A percentile compares a stretch with the other conserved stretches of the same genome.
These are phyloP conservation scores for Chitala chitala DNA, from an alignment of 2,113 vertebrate genomes.

Conservation along the genomic window DNA sequence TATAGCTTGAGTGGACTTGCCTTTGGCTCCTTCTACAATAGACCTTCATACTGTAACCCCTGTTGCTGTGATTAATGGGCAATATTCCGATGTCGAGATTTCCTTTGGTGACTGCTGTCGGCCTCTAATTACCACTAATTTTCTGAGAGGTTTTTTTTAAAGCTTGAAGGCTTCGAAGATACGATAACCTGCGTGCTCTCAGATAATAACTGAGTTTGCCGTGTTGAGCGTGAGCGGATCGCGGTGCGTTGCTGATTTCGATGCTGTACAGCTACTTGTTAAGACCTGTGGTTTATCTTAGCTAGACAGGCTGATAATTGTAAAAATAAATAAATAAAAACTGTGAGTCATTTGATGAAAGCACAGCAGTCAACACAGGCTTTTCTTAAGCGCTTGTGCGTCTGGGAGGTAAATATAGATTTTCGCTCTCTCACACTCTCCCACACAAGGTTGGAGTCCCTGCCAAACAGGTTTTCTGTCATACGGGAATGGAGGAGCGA, in stretches of 20 bases:
- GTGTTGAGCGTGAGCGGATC: background rate
- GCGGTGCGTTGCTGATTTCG: background rate
- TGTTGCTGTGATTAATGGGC: background rate
- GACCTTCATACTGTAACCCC: background rate
- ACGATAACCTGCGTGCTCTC: background rate
- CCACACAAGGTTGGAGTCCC: background rate
- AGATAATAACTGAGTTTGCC: background rate
- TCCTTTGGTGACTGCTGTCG: background rate
- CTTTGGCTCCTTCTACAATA: background rate
- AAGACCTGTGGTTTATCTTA: background rate
- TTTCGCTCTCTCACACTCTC: constrained; percentile 14
- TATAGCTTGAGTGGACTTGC: background rate
- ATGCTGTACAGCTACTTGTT: background rate
- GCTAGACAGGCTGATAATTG: background rate
- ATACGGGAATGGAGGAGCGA: constrained; percentile 8
- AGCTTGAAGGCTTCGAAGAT: background rate
- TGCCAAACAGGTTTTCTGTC: background rate
- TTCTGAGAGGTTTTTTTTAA: background rate
- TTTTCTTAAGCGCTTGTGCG: constrained; percentile 12
- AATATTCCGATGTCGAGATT: background rate
- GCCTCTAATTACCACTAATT: background rate
- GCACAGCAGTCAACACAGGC: background rate
- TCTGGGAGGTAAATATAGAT: constrained; percentile 10
- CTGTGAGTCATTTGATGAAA: background rate
- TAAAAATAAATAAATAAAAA: background rate